These are phyloP conservation scores for Steinernema hermaphroditum DNA, from an alignment of 2,888 invertebrate genomes.

Conservation along the genomic window DNA sequence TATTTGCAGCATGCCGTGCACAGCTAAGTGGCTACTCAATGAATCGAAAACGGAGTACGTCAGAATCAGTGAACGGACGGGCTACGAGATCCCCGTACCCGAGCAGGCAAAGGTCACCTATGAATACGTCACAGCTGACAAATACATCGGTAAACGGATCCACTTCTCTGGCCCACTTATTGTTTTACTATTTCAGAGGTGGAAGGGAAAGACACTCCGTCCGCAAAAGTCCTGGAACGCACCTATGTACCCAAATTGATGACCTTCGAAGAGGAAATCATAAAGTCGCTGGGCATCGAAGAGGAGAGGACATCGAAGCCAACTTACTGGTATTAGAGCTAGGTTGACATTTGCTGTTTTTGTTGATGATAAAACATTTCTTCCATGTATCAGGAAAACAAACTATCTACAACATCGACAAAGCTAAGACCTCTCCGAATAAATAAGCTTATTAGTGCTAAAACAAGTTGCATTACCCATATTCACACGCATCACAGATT, in stretches of 20 bases:
- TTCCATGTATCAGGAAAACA: slow-evolving; percentile 7
- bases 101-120: slow-evolving; percentile 59
- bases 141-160: slow-evolving; percentile 54
- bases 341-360: slow-evolving; percentile 5
- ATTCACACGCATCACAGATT: slow-evolving; percentile 12
- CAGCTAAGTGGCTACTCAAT: slow-evolving; percentile 57
- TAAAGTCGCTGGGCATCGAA: slow-evolving; percentile 53
- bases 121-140: slow-evolving; percentile 56
- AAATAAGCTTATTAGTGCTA: too few species aligned
- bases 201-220: slow-evolving; percentile 58
- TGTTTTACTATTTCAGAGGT: slow-evolving; percentile 51
- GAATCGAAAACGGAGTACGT: slow-evolving; percentile 50
- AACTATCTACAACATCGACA: not conserved
- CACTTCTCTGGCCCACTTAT: not conserved
- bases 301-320: slow-evolving; percentile 37
- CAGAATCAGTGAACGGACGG: slow-evolving; percentile 55
- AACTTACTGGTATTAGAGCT: slow-evolving; percentile 52
- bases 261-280: slow-evolving; percentile 62
- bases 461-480: too few species aligned
- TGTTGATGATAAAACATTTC: slow-evolving; percentile 18
- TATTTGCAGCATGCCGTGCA: slow-evolving; percentile 42
- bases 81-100: slow-evolving; percentile 63
- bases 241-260: slow-evolving; percentile 58
- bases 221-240: slow-evolving; percentile 51
- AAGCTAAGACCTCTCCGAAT: too few species aligned